phyloP scores from a whole-genome alignment of 2,888 invertebrate genomes.

The Sinotaia quadrata region DNA sequence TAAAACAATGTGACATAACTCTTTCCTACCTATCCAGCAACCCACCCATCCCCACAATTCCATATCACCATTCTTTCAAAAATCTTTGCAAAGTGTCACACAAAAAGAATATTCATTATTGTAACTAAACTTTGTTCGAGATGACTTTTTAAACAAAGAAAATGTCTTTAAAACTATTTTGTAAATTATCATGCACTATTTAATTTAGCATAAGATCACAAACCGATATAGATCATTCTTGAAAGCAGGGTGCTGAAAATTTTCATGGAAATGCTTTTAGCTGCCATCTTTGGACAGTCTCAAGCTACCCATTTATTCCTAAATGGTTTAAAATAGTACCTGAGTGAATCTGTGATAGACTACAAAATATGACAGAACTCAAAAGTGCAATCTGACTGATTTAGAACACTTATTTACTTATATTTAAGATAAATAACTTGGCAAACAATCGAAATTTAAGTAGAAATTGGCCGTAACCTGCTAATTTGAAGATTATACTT shows the following conservation, averaged over 20 bases:
- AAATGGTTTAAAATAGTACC: neutral
- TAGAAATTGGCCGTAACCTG: too few relatives aligned
- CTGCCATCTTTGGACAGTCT: conserved; percentile 2
- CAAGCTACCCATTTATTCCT: conserved; percentile 1
- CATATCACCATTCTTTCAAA: conserved; percentile 9
- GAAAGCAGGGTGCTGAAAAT: neutral
- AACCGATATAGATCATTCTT: neutral
- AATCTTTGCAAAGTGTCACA: neutral
- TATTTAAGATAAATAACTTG: too few relatives aligned
- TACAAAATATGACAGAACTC: too few relatives aligned
- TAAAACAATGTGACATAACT: neutral
- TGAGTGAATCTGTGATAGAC: too few relatives aligned
- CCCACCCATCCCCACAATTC: neutral
- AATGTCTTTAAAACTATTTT: neutral
- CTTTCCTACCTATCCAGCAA: neutral
- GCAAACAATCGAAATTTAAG: too few relatives aligned
- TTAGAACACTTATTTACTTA: too few relatives aligned
- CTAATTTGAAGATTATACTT: too few relatives aligned
- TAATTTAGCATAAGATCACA: neutral
- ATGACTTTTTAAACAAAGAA: neutral
- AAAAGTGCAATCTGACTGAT: too few relatives aligned
- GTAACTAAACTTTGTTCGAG: neutral
- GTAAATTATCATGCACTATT: neutral
- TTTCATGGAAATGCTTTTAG: conserved; percentile 1
- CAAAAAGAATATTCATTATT: neutral